Evolutionary conservation across 1,140 invertebrate species (phyloP).

Genomic region (Pogonomyrmex barbatus): DNA sequence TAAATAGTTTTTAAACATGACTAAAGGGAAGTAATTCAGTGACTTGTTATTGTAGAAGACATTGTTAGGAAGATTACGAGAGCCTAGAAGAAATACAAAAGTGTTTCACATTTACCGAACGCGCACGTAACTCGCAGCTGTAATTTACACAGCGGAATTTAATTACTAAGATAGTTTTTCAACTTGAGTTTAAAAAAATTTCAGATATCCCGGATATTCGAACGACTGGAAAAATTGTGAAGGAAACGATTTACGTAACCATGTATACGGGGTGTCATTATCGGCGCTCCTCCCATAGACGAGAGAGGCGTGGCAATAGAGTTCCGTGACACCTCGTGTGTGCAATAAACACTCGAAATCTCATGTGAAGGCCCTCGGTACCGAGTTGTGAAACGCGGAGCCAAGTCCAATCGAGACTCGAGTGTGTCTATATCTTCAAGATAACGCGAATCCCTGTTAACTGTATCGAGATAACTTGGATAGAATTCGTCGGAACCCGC

Average conservation of each 20-base stretch:
- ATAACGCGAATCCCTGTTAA: conserved; percentile 69
- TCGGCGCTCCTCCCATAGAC: background rate
- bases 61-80: too few relatives aligned
- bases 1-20: background rate
- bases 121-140: too few relatives aligned
- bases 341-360: conserved; percentile 47
- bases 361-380: conserved; percentile 17
- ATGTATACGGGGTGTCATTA: conserved; percentile 36
- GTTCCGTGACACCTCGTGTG: conserved; percentile 14
- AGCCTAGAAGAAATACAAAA: too few relatives aligned
- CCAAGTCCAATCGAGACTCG: conserved; percentile 65
- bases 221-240: background rate
- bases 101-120: too few relatives aligned
- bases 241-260: conserved; percentile 27
- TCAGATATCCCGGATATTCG: background rate
- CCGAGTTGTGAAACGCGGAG: conserved; percentile 45
- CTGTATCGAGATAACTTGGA: conserved; percentile 58
- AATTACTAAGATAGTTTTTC: background rate
- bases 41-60: background rate
- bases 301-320: conserved; percentile 16
- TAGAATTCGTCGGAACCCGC: conserved; percentile 13
- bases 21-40: too few relatives aligned
- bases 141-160: too few relatives aligned
- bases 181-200: background rate
- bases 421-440: conserved; percentile 68